A percentile compares a stretch with the other conserved stretches of the same genome.
Evolutionary conservation across 2,797 vertebrate genomes (phyloP).

Genomic region (Anguilla megastoma): DNA sequence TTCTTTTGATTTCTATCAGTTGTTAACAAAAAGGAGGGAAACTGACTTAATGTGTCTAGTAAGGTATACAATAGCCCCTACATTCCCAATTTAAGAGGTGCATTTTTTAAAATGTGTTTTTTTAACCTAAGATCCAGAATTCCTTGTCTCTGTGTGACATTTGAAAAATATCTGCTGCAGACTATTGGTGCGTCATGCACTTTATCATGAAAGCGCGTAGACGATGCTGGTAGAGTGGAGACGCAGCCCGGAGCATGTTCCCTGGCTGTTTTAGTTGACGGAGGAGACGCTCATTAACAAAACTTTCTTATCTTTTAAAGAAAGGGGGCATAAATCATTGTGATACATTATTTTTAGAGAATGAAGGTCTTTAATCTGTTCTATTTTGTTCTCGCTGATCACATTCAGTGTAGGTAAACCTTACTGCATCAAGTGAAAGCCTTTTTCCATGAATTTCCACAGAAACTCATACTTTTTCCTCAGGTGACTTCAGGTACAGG

Average conservation of each 20-base stretch:
- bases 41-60: conserved; percentile 8
- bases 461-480: not conserved
- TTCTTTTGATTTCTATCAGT: conserved; percentile 50
- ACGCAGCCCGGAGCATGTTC: not conserved
- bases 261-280: not conserved
- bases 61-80: conserved; percentile 14
- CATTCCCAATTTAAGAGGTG: conserved; percentile 21
- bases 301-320: not conserved
- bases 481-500: not conserved
- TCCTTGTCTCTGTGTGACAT: not conserved
- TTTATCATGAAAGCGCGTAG: conserved; percentile 7
- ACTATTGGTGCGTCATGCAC: conserved; percentile 3
- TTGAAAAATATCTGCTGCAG: conserved; percentile 1
- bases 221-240: conserved; percentile 9
- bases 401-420: not conserved
- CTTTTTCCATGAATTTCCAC: not conserved
- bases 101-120: conserved; percentile 5
- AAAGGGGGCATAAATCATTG: not conserved
- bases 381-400: not conserved
- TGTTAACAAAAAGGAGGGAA: conserved; percentile 37
- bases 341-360: not conserved
- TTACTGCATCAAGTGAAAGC: not conserved
- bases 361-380: not conserved
- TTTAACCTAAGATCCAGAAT: conserved; percentile 3
- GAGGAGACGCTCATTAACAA: not conserved